Evolutionary conservation across 2,113 vertebrate species (phyloP).

Genomic region (Brachyhypopomus occidentalis): DNA sequence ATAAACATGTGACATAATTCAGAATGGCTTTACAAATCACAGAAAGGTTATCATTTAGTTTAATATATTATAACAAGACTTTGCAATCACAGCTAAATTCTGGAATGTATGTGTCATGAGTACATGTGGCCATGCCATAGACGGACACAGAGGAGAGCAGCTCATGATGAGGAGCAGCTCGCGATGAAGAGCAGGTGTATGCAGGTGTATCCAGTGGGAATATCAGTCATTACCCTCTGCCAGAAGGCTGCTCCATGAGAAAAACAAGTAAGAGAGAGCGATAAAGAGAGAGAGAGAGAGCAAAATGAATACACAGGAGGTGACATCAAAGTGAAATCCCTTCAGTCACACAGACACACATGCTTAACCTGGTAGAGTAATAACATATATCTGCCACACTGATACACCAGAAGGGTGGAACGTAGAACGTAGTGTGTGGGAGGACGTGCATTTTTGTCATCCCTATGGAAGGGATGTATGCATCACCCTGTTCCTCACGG

Average conservation of each 20-base stretch:
- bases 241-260: background rate
- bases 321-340: conserved; percentile 10
- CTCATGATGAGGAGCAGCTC: background rate
- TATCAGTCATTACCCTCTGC: conserved; percentile 13
- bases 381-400: background rate
- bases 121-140: background rate
- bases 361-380: background rate
- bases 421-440: background rate
- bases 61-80: too few species aligned
- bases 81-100: too few species aligned
- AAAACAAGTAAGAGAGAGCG: background rate
- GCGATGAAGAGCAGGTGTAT: conserved; percentile 11
- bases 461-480: too few species aligned
- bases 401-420: background rate
- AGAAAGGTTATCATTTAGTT: too few species aligned
- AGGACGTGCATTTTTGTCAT: too few species aligned
- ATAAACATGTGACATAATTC: too few species aligned
- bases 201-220: conserved; percentile 17
- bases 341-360: background rate
- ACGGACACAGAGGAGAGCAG: background rate
- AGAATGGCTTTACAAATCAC: too few species aligned
- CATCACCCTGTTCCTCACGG: too few species aligned
- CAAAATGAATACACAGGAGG: conserved; percentile 11
- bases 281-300: background rate
- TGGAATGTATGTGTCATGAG: background rate